Evolutionary conservation across 2,888 invertebrate species (phyloP), one percentile per base, ranked within the genome.

Genomic region (Leptopilina myrica): DNA sequence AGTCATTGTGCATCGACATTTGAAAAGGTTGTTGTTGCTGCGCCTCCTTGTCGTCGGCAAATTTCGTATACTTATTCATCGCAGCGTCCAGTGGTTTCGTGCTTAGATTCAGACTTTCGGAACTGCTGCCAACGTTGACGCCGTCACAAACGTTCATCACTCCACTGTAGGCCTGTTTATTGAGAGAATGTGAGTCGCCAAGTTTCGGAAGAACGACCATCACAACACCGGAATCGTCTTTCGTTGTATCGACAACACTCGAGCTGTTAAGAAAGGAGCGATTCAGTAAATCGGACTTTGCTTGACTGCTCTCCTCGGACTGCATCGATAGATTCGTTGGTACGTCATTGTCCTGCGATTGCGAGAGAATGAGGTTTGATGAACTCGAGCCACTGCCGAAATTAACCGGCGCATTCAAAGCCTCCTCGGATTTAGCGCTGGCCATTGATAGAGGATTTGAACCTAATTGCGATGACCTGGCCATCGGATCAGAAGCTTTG

Each of bases 71-170:
- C 33, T 73, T 88, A 53, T 89, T 91, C 14, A 92, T 87, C 2
- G 92, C 89, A 0, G 92, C 90, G 65, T 92, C 92, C 0, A 92
- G 88, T 64, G 92, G 92, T 83, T 93, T 93, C 5, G 92, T 92
- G 49, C 92, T 92, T 62, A 93, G 84, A 84, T 93, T 92, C 8
- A 93, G 88, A 77, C 92, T 92, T 84, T 93, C 92, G 40, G 90
- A 86, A 76, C 73, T 82, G 5, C 76, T 75, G 4, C 65, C 64
- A 9, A 81, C 79, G 20, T 80, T 76, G 15, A 69, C 33, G 33
- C 53, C 20, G 53, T 73, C 73, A 1, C 73, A 73, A 7, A 82
- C 64, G 80, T 79, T 81, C 6, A 84, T 78, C 11, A 87, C 8
- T 67, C 62, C 64, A 82, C 84, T 43, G 43, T 43, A 64, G 81